Evolutionary conservation across 2,888 invertebrate genomes (phyloP).

Genomic region (Ennomos fuscantarius): DNA sequence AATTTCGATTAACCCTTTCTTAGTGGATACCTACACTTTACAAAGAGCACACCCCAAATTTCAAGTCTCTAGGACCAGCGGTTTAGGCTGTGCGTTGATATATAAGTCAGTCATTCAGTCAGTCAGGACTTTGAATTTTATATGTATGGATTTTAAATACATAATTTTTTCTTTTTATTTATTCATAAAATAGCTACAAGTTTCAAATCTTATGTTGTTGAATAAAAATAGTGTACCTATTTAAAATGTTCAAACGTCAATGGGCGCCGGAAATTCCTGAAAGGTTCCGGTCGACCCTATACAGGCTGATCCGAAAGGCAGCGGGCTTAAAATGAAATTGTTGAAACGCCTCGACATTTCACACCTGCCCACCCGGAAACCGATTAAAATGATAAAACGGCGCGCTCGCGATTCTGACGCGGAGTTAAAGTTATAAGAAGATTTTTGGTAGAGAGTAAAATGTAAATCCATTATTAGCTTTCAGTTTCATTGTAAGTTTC

Average conservation of each 20-base stretch:
- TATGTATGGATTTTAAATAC: too few relatives aligned
- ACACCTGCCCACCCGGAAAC: constrained; percentile 69
- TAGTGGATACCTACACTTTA: too few relatives aligned
- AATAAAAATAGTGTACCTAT: too few relatives aligned
- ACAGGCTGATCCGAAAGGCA: constrained; percentile 22
- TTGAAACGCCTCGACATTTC: constrained; percentile 57
- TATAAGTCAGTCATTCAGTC: too few relatives aligned
- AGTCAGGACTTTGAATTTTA: too few relatives aligned
- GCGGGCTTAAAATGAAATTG: constrained; percentile 55
- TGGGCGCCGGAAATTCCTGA: neutral
- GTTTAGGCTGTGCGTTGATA: too few relatives aligned
- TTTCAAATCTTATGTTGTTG: too few relatives aligned
- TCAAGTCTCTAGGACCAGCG: too few relatives aligned
- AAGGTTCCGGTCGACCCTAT: neutral
- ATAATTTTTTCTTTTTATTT: constrained; percentile 1
- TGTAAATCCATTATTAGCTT: too few relatives aligned
- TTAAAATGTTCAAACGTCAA: too few relatives aligned
- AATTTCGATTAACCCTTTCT: too few relatives aligned
- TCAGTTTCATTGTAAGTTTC: constrained; percentile 10
- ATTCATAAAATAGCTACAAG: neutral
- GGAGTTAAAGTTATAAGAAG: constrained; percentile 35
- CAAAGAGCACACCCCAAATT: too few relatives aligned
- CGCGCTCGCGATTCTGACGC: constrained; percentile 45
- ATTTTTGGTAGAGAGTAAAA: constrained; percentile 3
- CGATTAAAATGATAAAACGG: constrained; percentile 78